Evolutionary conservation across 1,140 invertebrate genomes (phyloP).

Genomic region (Diabrotica virgifera): DNA sequence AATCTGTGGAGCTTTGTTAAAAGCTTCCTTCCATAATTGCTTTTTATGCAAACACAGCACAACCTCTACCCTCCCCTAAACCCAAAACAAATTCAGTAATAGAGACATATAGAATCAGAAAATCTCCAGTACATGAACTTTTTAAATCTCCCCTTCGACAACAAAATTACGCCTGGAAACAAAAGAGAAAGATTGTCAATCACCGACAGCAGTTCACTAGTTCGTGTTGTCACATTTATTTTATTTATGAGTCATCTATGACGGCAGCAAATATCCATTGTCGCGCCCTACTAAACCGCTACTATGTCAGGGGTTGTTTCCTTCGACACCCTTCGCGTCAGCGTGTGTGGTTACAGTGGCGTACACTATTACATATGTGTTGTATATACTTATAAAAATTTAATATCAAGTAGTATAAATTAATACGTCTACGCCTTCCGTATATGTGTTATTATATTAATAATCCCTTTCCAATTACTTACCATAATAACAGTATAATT

Average conservation of each 20-base stretch:
- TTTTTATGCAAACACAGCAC: no score
- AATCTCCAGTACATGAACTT: background rate
- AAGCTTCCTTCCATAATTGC: no score
- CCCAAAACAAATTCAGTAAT: background rate
- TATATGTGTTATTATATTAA: no score
- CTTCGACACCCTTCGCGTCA: background rate
- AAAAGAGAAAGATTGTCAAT: slow-evolving; percentile 4
- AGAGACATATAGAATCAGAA: background rate
- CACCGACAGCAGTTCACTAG: background rate
- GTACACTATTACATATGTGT: background rate
- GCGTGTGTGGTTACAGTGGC: background rate
- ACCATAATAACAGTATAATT: no score
- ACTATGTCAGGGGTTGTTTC: slow-evolving; percentile 8
- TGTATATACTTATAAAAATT: no score
- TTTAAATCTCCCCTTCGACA: slow-evolving; percentile 1
- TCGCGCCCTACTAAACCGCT: slow-evolving; percentile 11
- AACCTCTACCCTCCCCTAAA: background rate
- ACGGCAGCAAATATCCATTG: background rate
- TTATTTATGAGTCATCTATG: slow-evolving; percentile 10
- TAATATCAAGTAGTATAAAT: no score
- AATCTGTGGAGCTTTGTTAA: no score
- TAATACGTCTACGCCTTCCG: no score
- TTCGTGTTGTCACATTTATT: slow-evolving; percentile 11
- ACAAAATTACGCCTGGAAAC: background rate
- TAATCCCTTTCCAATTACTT: no score